Conservation (phyloP, 2,113 vertebrate genomes). For the Actenoides hombroni region DNA sequence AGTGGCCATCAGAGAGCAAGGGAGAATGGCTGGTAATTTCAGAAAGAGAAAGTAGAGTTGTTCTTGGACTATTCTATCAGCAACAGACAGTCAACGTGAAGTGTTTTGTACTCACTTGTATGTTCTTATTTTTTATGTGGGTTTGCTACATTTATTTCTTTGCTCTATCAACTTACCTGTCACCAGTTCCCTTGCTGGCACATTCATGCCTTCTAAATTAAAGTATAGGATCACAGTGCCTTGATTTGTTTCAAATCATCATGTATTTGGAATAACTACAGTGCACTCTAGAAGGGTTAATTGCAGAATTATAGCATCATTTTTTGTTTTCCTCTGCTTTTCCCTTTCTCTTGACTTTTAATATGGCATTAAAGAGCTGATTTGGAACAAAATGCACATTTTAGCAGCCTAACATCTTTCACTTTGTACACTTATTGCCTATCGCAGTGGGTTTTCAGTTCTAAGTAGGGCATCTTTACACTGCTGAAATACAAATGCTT, state of each 20-base stretch:
- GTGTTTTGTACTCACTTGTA: accelerated
- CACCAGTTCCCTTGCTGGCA: neutral
- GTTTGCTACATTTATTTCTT: neutral
- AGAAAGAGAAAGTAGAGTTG: neutral
- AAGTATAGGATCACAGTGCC: neutral
- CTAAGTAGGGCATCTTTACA: neutral
- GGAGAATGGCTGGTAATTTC: neutral
- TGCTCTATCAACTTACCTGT: neutral
- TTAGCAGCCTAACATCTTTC: neutral
- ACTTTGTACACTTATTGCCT: neutral
- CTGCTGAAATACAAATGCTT: neutral
- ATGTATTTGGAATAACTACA: neutral
- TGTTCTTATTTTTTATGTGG: neutral
- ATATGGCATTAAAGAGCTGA: neutral
- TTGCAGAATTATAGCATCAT: neutral
- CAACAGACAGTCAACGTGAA: neutral
- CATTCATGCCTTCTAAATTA: neutral
- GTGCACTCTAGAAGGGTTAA: neutral
- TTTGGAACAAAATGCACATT: neutral
- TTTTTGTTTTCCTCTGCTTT: neutral
- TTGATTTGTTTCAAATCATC: neutral
- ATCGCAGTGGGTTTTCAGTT: neutral
- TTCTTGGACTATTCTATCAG: neutral
- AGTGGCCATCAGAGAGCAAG: neutral
- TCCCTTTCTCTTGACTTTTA: neutral